These are phyloP conservation scores for Indri indri DNA, from an alignment of 2,113 vertebrate genomes.

Conservation along the genomic window DNA sequence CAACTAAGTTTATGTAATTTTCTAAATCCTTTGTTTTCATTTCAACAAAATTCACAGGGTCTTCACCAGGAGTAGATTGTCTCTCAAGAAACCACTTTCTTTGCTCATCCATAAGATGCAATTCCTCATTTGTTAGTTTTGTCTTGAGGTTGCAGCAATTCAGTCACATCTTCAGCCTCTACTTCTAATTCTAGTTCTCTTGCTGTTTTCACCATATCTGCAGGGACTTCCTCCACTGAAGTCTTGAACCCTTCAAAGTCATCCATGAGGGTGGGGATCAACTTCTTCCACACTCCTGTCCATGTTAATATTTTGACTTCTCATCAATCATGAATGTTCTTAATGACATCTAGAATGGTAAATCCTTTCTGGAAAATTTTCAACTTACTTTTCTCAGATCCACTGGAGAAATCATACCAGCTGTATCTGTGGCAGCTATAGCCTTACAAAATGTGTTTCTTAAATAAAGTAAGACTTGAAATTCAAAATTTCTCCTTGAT, in stretches of 20 bases:
- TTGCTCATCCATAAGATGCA: neutral
- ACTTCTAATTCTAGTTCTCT: neutral
- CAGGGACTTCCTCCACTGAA: neutral
- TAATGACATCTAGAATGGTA: neutral
- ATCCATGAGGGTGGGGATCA: neutral
- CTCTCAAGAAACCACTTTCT: neutral
- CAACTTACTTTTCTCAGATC: neutral
- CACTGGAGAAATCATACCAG: neutral
- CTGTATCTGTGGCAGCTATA: neutral
- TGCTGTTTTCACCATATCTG: neutral
- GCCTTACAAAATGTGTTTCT: neutral
- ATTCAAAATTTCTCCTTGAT: neutral
- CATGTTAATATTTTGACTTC: neutral
- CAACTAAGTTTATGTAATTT: neutral
- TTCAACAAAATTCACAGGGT: neutral
- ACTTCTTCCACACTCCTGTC: neutral
- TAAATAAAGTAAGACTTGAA: neutral
- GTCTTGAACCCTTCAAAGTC: neutral
- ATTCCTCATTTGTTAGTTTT: neutral
- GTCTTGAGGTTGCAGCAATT: neutral
- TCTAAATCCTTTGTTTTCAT: neutral
- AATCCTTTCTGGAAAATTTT: neutral
- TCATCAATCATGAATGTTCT: neutral
- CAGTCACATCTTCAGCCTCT: neutral
- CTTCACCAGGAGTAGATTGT: neutral